Base-by-base conservation (phyloP, 2,888 invertebrate species). In the Hartigia nigra region DNA sequence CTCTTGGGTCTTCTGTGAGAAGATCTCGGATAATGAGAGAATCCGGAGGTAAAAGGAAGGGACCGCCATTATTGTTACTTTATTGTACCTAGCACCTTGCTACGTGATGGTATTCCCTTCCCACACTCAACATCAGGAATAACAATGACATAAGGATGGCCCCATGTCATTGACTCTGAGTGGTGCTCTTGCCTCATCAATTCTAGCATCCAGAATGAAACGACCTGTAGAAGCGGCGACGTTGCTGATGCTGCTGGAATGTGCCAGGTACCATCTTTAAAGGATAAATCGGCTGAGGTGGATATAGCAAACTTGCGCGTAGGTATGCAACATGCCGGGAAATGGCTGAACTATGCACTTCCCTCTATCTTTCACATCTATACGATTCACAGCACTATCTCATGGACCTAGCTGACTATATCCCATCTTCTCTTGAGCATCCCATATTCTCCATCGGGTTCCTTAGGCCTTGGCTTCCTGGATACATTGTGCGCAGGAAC, bases 21-120 rank as follows among this genome's bases (percentile, higher is more conserved):
- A 55, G 55, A 23, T 55, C 23, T 23, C 1, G 2, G 55, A 55
- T 55, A 55, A 55, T 55, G 23, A 55, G 55, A 23, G 55, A 55
- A 23, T 55, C 55, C 55, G 14, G 39, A 55, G 23, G 23, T 23
- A 23, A 23, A 9, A 55, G 55, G 55, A 55, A 55, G 55, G 23
- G 55, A 55, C 23, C 55, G 23, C 23, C 55, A 23, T 55, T 55
- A 55, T 55, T 55, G 55, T 55, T 55, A 55, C 55, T 55, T 55
- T 55, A 55, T 55, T 23, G 55, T 55, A 55, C 55, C 55, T 55
- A 55, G 23, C 55, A 55, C 55, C 23, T 23, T 32, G 76, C 76
- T 79, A 77, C 83, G 75, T 81, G 75, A 81, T 78, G 78, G 78
- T 77, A 83, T 83, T 81, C 36, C 72, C 80, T 83, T 82, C 82